Evolutionary conservation across 2,113 vertebrate genomes (phyloP).

Genomic region (Pygoscelis antarcticus): DNA sequence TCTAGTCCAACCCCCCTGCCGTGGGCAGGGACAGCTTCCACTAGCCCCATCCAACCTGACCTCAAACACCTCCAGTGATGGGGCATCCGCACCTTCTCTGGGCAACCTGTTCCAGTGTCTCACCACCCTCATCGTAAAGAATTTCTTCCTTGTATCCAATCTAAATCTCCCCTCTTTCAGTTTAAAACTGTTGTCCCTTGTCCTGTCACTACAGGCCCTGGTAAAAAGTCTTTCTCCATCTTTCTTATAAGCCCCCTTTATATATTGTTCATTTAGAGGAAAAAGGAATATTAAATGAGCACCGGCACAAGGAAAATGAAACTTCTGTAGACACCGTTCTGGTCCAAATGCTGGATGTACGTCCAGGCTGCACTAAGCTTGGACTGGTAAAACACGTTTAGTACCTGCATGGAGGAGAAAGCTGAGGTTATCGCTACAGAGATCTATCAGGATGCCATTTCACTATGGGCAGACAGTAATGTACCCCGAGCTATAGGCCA

Average conservation of each 20-base stretch:
- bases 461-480: background rate
- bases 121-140: background rate
- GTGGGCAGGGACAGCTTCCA: background rate
- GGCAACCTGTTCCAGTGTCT: background rate
- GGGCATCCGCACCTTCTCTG: background rate
- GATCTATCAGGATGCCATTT: background rate
- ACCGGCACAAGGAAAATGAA: background rate
- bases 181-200: background rate
- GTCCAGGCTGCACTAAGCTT: background rate
- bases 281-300: background rate
- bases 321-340: background rate
- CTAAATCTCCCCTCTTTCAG: background rate
- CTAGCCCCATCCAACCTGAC: background rate
- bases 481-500: background rate
- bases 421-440: background rate
- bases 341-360: background rate
- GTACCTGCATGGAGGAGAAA: background rate
- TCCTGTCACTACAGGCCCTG: background rate
- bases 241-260: background rate
- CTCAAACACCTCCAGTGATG: background rate
- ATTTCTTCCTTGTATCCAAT: background rate
- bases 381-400: background rate
- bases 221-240: background rate
- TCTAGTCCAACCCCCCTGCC: background rate
- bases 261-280: background rate